phyloP scores from a whole-genome alignment of 1,140 invertebrate genomes.

The Drosophila trapezifrons region DNA sequence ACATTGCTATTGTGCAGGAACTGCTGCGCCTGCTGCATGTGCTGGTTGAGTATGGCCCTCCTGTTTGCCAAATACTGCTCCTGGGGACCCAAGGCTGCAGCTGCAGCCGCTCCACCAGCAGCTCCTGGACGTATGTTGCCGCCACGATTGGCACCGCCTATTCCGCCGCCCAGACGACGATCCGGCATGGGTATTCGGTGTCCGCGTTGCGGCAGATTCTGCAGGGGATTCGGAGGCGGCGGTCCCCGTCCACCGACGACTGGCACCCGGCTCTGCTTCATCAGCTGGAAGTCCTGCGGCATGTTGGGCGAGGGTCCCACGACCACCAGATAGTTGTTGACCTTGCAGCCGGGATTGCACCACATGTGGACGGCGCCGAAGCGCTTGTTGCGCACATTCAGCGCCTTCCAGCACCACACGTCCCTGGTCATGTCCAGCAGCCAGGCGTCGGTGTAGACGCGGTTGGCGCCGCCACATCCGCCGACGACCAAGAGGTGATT shows the following conservation, averaged over 20 bases:
- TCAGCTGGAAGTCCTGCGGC: constrained; percentile 80
- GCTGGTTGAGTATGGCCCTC: constrained; percentile 73
- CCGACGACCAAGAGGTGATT: constrained; percentile 90
- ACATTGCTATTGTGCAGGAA: constrained; percentile 75
- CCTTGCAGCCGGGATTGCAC: constrained; percentile 96
- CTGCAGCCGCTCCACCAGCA: constrained; percentile 8
- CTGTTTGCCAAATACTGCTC: constrained; percentile 79
- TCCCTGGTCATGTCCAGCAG: constrained; percentile 87
- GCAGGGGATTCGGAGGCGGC: constrained; percentile 46
- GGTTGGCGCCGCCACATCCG: constrained; percentile 86
- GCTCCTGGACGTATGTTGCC: constrained; percentile 48
- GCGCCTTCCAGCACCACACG: constrained; percentile 92
- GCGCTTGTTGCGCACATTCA: constrained; percentile 90
- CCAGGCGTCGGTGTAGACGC: constrained; percentile 88
- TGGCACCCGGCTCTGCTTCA: constrained; percentile 78
- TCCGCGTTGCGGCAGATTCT: constrained; percentile 40
- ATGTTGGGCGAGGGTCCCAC: constrained; percentile 79
- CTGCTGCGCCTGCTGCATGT: constrained; percentile 71
- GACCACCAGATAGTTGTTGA: constrained; percentile 84
- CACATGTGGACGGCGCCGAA: constrained; percentile 93
- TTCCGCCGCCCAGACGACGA: constrained; percentile 36
- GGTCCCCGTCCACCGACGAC: constrained; percentile 61
- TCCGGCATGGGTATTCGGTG: constrained; percentile 50
- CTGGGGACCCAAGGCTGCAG: constrained; percentile 38
- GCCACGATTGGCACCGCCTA: constrained; percentile 24